Percentiles rank a stretch among this genome's conserved stretches.
Conservation (phyloP, 2,797 vertebrate species). For the Fistularia commersonii region DNA sequence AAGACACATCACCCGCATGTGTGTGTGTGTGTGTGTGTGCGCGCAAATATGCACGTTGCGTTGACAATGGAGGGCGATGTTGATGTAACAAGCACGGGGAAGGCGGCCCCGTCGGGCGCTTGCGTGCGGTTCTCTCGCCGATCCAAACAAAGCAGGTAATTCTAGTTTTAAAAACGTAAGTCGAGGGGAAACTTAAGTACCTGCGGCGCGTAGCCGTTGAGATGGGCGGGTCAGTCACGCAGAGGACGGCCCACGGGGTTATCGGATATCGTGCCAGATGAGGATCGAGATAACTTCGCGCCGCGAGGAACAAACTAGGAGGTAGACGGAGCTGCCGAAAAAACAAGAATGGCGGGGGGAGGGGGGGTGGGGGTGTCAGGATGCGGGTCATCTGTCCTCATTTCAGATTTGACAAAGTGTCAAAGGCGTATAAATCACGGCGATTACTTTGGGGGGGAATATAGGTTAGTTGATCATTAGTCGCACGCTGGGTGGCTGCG, state of each 20-base stretch:
- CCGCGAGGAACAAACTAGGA: too few relatives aligned
- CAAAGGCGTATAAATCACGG: too few relatives aligned
- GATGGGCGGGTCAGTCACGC: constrained; percentile 11
- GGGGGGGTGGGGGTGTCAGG: neutral
- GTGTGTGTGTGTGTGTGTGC: neutral
- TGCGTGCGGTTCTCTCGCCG: constrained; percentile 3
- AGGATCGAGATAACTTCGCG: constrained; percentile 6
- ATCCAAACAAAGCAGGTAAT: constrained; percentile 51
- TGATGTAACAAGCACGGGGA: constrained; percentile 3
- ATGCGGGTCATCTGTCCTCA: constrained; percentile 16
- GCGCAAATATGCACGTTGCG: neutral
- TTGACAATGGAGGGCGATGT: neutral
- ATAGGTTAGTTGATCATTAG: constrained; percentile 57
- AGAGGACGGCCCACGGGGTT: constrained; percentile 27
- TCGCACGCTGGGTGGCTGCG: constrained; percentile 17
- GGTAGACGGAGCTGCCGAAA: too few relatives aligned
- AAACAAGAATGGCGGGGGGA: neutral
- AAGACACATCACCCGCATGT: too few relatives aligned
- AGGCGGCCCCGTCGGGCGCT: constrained; percentile 14
- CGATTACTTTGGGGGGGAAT: constrained; percentile 1
- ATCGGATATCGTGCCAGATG: constrained; percentile 31
- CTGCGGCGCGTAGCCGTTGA: constrained; percentile 18
- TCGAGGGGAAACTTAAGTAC: constrained; percentile 30
- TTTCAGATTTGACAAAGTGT: constrained; percentile 7
- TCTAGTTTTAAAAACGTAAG: too few relatives aligned